Conservation (phyloP, 1,140 invertebrate genomes). For the Ostrea denselamellosa region DNA sequence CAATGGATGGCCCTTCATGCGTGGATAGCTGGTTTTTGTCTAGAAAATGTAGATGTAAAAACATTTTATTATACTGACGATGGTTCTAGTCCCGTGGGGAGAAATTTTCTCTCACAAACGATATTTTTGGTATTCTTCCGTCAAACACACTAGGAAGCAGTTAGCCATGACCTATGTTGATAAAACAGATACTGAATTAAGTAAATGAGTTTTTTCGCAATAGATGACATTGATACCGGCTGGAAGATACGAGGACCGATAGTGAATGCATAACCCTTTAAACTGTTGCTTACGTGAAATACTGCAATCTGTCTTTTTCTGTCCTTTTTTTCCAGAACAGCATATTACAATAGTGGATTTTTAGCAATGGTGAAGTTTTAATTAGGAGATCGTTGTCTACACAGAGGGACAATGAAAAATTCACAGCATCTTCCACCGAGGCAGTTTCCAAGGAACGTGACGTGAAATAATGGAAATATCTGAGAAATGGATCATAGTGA, state of each 20-base stretch:
- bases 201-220: conserved; percentile 35
- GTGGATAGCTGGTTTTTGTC: not conserved
- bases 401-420: not conserved
- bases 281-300: not conserved
- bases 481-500: not conserved
- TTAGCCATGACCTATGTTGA: conserved; percentile 7
- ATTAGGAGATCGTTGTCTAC: not conserved
- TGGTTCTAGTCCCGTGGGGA: not conserved
- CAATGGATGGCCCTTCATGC: not conserved
- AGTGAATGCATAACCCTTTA: not conserved
- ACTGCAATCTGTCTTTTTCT: not conserved
- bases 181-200: conserved; percentile 20
- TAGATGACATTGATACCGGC: not conserved
- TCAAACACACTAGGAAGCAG: not conserved
- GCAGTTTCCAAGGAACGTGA: not conserved
- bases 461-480: conserved; percentile 17
- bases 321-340: not conserved
- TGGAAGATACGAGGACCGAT: conserved; percentile 11
- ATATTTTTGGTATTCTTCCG: not conserved
- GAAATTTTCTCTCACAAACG: conserved; percentile 27
- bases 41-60: conserved; percentile 31
- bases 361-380: not conserved
- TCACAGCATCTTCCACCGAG: not conserved
- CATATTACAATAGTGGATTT: not conserved
- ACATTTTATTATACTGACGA: conserved; percentile 6